Evolutionary conservation across 2,113 vertebrate genomes (phyloP), one percentile per base, ranked within the genome.

Genomic region (Mustelus asterias): DNA sequence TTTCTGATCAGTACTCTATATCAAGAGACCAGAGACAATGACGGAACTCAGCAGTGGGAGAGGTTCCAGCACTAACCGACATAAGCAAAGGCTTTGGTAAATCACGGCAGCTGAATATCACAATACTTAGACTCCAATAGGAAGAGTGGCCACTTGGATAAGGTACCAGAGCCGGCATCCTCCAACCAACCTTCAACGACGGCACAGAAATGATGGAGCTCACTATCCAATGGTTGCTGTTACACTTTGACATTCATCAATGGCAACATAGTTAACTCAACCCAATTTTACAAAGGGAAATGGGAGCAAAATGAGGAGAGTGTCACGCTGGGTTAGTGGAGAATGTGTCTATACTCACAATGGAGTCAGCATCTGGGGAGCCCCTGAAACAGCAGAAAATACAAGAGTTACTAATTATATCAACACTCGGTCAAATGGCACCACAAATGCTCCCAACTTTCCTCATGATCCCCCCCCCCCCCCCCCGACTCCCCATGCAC

Each of bases 321-420:
- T 26, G 41, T 48, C 85, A 9, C 48, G 20, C 85, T n/a, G 89
- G 58, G 89, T 16, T 65, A 65, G n/a, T 14, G 6, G 20, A 5
- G 22, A 29, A 37, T 16, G 72, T 0, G 69, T 96, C 44, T 24
- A 63, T 63, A 97, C 98, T 97, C 96, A 98, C 98, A 97, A 96
- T 96, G 20, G 96, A 96, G 0, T 97, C 97, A 0, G 97, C 88
- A 0, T 98, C 98, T 0, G 93, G 96, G 4, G 96, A 97, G 1
- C 97, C 98, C 93, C 98, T 98, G 96, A 0, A 76, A 95, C n/a
- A 22, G 58, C 89, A 96, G 63, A 0, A 72, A 48, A 72, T 67
- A 72, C 65, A 11, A 70, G 58, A 18, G 89, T 92, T n/a, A 90
- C 11, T 18, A 33, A n/a, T 7, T 14, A 20, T 37, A 20, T 37